These are phyloP conservation scores for Nyctibius grandis DNA, from an alignment of 2,797 vertebrate species.

Conservation along the genomic window DNA sequence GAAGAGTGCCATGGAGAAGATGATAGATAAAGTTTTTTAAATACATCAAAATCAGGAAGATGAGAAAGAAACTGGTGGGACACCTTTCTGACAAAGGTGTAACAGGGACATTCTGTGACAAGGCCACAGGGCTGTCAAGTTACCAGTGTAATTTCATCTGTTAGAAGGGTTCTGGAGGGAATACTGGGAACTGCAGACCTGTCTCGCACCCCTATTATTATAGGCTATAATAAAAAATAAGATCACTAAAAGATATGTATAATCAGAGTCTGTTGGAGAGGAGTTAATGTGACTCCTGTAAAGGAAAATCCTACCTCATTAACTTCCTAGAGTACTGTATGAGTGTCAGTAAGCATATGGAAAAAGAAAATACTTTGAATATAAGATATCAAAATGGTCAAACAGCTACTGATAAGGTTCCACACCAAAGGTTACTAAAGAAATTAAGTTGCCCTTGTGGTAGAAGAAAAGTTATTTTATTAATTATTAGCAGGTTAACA, in stretches of 20 bases:
- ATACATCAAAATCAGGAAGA: background rate
- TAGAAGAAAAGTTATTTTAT: background rate
- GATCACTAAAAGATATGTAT: background rate
- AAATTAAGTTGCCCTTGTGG: background rate
- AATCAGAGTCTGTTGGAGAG: background rate
- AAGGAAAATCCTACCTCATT: background rate
- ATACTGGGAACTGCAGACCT: background rate
- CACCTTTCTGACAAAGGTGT: background rate
- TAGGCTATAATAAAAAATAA: background rate
- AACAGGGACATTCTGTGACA: background rate
- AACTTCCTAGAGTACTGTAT: background rate
- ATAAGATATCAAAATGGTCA: background rate
- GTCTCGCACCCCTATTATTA: background rate
- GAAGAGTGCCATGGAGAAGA: background rate
- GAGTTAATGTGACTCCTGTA: background rate
- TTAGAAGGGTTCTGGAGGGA: background rate
- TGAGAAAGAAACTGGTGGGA: background rate
- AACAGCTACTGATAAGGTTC: constrained; percentile 33
- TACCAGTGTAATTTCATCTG: background rate
- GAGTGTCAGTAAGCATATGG: background rate
- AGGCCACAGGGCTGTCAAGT: background rate
- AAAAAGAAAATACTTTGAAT: background rate
- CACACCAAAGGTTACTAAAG: background rate
- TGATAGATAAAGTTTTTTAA: background rate
- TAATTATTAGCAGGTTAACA: constrained; percentile 6